These are phyloP conservation scores for Chamaea fasciata DNA, from an alignment of 2,113 vertebrate genomes.

Conservation along the genomic window DNA sequence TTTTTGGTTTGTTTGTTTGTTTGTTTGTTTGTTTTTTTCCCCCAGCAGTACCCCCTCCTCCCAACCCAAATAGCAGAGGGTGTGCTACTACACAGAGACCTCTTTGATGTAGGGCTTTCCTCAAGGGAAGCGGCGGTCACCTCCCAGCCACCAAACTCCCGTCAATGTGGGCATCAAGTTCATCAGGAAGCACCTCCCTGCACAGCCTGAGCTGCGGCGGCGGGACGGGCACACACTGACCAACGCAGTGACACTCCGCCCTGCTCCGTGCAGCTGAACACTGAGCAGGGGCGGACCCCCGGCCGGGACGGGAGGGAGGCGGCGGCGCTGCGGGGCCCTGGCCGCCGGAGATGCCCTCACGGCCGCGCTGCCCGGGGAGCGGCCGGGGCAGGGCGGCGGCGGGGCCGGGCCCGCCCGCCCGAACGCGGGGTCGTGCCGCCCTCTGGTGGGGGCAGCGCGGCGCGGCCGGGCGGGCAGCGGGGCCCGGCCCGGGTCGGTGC, in stretches of 20 bases:
- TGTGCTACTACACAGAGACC: neutral
- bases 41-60: neutral
- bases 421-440: slow-evolving; percentile 20
- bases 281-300: accelerated
- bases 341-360: neutral
- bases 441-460: neutral
- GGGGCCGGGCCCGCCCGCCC: no score
- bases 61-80: neutral
- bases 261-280: neutral
- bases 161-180: no score
- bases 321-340: neutral
- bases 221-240: accelerated
- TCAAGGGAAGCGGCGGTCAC: neutral
- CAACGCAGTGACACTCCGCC: neutral
- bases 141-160: neutral
- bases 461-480: neutral
- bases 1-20: neutral
- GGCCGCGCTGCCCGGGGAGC: neutral
- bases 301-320: accelerated
- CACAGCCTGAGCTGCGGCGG: neutral
- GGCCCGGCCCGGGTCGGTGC: neutral
- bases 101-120: neutral
- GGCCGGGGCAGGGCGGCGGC: neutral
- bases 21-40: neutral
- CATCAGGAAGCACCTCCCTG: no score